phyloP scores from a whole-genome alignment of 2,888 invertebrate genomes.

The Aplocera efformata region DNA sequence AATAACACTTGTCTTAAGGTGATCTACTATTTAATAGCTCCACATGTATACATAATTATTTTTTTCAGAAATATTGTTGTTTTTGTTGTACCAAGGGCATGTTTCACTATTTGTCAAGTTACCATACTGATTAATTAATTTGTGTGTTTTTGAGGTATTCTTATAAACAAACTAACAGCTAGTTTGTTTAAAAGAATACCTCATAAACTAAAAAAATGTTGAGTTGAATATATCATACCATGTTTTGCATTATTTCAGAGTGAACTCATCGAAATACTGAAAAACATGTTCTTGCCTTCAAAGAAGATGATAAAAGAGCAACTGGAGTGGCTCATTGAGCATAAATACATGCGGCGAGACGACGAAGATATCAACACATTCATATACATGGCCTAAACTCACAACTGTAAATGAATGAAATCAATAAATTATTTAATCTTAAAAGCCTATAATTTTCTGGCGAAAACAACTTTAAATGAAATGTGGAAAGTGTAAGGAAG shows the following conservation, averaged over 20 bases:
- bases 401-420: constrained; percentile 49
- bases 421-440: constrained; percentile 67
- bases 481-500: constrained; percentile 15
- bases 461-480: constrained; percentile 27
- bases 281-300: constrained; percentile 99
- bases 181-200: too few species aligned
- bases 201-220: too few species aligned
- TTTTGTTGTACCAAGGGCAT: too few species aligned
- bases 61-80: too few species aligned
- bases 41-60: too few species aligned
- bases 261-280: constrained; percentile 98
- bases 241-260: constrained; percentile 85
- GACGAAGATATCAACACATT: constrained; percentile 99
- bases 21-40: too few species aligned
- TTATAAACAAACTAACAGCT: too few species aligned
- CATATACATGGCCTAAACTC: constrained; percentile 94
- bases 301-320: constrained; percentile 99
- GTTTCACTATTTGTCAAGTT: too few species aligned
- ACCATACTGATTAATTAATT: too few species aligned
- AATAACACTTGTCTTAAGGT: constrained; percentile 2
- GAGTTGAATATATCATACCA: too few species aligned
- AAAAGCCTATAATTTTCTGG: constrained; percentile 15
- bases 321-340: constrained; percentile 99
- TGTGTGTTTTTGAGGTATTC: too few species aligned
- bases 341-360: constrained; percentile 97